A percentile compares a stretch with the other conserved stretches of the same genome.
These are phyloP conservation scores for Calephelis nemesis DNA, from an alignment of 1,140 invertebrate genomes.

Conservation along the genomic window DNA sequence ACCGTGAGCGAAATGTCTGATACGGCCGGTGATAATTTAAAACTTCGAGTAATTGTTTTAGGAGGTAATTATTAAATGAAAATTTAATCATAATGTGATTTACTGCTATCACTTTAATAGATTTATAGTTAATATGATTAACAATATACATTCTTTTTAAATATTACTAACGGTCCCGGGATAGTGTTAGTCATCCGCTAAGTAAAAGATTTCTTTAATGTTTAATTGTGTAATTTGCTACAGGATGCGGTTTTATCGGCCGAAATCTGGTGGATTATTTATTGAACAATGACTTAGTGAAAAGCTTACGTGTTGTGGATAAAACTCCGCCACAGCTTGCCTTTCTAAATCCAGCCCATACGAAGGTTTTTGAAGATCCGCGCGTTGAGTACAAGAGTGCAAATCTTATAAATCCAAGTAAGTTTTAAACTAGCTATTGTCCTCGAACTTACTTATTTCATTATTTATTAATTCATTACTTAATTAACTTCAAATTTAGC, in stretches of 20 bases:
- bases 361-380: constrained; percentile 83
- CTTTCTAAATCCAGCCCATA: constrained; percentile 89
- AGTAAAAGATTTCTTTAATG: constrained; percentile 50
- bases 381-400: constrained; percentile 94
- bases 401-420: constrained; percentile 94
- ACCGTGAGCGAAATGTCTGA: constrained; percentile 68
- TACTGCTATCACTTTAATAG: background rate
- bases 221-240: constrained; percentile 51
- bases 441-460: background rate
- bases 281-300: constrained; percentile 87
- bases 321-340: constrained; percentile 95
- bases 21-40: constrained; percentile 69
- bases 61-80: constrained; percentile 56
- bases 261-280: constrained; percentile 92
- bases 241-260: constrained; percentile 95
- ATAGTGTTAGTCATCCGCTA: constrained; percentile 67
- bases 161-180: constrained; percentile 58
- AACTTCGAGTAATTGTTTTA: constrained; percentile 68
- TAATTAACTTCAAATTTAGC: no score
- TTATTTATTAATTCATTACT: no score
- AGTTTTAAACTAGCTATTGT: constrained; percentile 42
- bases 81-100: background rate
- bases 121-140: background rate
- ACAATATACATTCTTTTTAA: constrained; percentile 34
- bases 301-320: constrained; percentile 89